Percentiles rank a stretch among this genome's conserved stretches.
Evolutionary conservation across 2,797 vertebrate species (phyloP).

Genomic region (Lerista edwardsae): DNA sequence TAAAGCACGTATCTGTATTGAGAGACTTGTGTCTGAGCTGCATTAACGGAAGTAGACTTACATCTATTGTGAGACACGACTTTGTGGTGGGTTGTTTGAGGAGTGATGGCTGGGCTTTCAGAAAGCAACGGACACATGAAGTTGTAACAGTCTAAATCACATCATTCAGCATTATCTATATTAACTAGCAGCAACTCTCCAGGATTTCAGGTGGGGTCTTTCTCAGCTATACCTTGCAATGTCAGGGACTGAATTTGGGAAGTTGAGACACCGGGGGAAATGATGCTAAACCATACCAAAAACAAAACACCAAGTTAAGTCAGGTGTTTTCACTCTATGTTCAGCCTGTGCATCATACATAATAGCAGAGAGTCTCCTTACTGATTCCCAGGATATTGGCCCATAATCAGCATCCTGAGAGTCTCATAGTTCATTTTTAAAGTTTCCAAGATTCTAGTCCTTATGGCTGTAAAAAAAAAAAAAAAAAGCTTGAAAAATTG

Average conservation of each 20-base stretch:
- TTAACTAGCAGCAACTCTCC: too few relatives aligned
- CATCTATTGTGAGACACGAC: not conserved
- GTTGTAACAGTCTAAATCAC: too few relatives aligned
- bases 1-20: not conserved
- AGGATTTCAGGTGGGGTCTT: too few relatives aligned
- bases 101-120: not conserved
- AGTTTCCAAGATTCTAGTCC: not conserved
- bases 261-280: not conserved
- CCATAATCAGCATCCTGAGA: not conserved
- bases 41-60: not conserved
- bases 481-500: not conserved
- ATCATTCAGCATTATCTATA: too few relatives aligned
- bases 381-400: not conserved
- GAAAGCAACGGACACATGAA: not conserved
- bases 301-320: not conserved
- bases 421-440: not conserved
- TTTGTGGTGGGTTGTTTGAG: not conserved
- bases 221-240: too few relatives aligned
- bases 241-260: too few relatives aligned
- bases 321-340: not conserved
- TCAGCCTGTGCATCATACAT: not conserved
- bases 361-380: not conserved
- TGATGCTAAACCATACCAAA: not conserved
- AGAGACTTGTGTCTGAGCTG: not conserved
- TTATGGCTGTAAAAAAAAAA: not conserved